Percentiles rank a stretch among this genome's conserved stretches.
Evolutionary conservation across 2,888 invertebrate species (phyloP).

Genomic region (Microplitis manilae): DNA sequence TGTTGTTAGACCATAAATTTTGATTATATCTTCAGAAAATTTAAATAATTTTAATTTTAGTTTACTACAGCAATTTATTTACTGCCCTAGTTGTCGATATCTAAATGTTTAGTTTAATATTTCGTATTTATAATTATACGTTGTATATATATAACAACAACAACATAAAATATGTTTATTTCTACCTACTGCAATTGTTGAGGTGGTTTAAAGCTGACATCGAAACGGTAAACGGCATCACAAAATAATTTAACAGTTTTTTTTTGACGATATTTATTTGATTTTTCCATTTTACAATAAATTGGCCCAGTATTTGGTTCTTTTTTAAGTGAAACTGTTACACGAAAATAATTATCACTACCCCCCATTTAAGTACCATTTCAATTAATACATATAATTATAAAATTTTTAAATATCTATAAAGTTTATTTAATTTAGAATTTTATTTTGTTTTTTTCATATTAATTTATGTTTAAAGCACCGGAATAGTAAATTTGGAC

Average conservation of each 20-base stretch:
- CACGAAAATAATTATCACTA: constrained; percentile 70
- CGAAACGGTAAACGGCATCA: constrained; percentile 73
- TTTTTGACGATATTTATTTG: constrained; percentile 73
- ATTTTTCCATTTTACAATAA: constrained; percentile 75
- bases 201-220: constrained; percentile 74
- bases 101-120: too few species aligned
- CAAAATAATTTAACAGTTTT: constrained; percentile 75
- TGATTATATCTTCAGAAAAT: too few species aligned
- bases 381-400: not conserved
- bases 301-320: constrained; percentile 73
- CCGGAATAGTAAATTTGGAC: not conserved
- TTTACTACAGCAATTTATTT: too few species aligned
- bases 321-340: constrained; percentile 73
- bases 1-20: too few species aligned
- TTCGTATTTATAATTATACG: not conserved
- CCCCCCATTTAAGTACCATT: constrained; percentile 59
- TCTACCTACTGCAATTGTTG: constrained; percentile 74
- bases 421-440: not conserved
- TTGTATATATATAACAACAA: too few species aligned
- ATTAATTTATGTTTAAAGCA: not conserved
- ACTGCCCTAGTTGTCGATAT: too few species aligned
- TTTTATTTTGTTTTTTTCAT: not conserved
- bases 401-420: not conserved
- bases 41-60: too few species aligned
- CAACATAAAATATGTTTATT: constrained; percentile 8